Evolutionary conservation across 2,797 vertebrate species (phyloP).

Genomic region (Pangasius larnaudii): DNA sequence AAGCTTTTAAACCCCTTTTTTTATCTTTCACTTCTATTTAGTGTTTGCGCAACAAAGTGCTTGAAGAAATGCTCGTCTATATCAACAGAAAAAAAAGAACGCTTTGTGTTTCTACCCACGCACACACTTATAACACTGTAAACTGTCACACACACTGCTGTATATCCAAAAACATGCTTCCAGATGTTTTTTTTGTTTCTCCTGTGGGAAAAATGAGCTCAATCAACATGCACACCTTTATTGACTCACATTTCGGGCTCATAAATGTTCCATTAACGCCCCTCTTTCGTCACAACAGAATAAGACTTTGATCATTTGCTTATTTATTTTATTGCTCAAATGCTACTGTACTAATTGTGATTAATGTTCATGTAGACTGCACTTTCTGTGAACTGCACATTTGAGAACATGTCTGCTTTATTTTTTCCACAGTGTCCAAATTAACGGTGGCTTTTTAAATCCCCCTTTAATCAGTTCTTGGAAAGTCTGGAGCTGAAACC

Average conservation of each 20-base stretch:
- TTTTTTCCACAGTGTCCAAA: constrained; percentile 58
- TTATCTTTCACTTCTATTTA: constrained; percentile 61
- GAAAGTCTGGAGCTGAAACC: constrained; percentile 50
- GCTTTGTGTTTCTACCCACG: constrained; percentile 67
- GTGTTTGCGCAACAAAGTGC: constrained; percentile 66
- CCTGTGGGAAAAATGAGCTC: background rate
- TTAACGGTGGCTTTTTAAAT: constrained; percentile 66
- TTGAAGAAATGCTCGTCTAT: constrained; percentile 69
- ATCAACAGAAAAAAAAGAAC: constrained; percentile 63
- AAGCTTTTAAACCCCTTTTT: constrained; percentile 59
- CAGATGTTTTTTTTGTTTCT: background rate
- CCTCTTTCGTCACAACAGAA: background rate
- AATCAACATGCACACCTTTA: background rate
- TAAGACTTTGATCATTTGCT: background rate
- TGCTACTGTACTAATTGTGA: constrained; percentile 20
- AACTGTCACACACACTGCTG: constrained; percentile 58
- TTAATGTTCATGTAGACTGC: constrained; percentile 21
- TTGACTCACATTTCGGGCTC: background rate
- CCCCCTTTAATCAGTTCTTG: constrained; percentile 63
- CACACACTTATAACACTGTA: constrained; percentile 47
- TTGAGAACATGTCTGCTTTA: constrained; percentile 61
- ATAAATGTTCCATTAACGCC: background rate
- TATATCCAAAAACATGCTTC: constrained; percentile 59
- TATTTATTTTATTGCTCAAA: constrained; percentile 10
- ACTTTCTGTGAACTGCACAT: constrained; percentile 64